Conservation (phyloP, 2,113 vertebrate species). For the Numida meleagris region DNA sequence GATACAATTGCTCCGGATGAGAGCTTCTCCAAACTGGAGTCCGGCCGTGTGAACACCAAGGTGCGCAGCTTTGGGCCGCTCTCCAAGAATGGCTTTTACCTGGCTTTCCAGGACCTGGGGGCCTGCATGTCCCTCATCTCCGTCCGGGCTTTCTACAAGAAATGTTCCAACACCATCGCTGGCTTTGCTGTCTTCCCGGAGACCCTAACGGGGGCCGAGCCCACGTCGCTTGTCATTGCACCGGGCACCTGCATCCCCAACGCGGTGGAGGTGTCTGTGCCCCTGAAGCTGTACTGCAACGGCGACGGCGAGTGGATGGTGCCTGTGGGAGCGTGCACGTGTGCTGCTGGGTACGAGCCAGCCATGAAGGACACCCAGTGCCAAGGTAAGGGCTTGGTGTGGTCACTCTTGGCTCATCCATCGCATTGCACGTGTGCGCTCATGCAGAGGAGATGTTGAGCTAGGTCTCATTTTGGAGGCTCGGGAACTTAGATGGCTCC, state of each 20-base stretch:
- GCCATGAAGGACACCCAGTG: conserved; percentile 92
- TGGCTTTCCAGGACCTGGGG: conserved; percentile 97
- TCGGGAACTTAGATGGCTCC: background rate
- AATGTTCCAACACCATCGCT: conserved; percentile 94
- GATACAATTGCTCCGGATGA: conserved; percentile 97
- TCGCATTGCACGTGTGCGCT: fast-evolving
- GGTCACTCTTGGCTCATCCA: background rate
- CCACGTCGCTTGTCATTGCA: conserved; percentile 95
- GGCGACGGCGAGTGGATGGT: conserved; percentile 99
- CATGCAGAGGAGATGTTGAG: fast-evolving
- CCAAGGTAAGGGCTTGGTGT: conserved; percentile 79
- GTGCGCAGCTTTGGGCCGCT: conserved; percentile 97
- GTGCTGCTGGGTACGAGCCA: conserved; percentile 90
- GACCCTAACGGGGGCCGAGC: conserved; percentile 94
- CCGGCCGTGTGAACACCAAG: conserved; percentile 93
- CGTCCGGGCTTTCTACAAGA: conserved; percentile 96
- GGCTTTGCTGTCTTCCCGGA: conserved; percentile 97
- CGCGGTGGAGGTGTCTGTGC: conserved; percentile 92
- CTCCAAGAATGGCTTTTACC: conserved; percentile 95
- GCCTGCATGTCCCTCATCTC: conserved; percentile 99
- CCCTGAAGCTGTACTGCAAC: conserved; percentile 96
- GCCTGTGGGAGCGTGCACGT: conserved; percentile 94
- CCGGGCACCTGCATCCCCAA: conserved; percentile 94
- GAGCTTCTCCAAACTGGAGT: conserved; percentile 94
- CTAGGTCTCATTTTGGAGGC: background rate